Evolutionary conservation across 2,113 vertebrate species (phyloP).

Genomic region (Candoia aspera): DNA sequence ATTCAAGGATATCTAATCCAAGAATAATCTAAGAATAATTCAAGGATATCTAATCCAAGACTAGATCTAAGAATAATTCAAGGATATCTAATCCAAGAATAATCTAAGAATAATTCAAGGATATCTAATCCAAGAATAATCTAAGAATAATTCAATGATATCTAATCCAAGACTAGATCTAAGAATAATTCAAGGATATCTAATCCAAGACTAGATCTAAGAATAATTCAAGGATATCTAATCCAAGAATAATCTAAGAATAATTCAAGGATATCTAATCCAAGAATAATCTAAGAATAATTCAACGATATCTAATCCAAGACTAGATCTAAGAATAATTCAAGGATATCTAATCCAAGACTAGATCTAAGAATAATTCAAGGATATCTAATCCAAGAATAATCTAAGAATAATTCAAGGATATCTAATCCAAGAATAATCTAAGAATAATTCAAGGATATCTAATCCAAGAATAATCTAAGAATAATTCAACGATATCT

Average conservation of each 20-base stretch:
- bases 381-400: neutral
- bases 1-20: neutral
- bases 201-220: neutral
- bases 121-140: neutral
- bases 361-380: too few species aligned
- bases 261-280: neutral
- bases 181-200: neutral
- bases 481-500: neutral
- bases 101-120: neutral
- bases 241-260: neutral
- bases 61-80: too few species aligned
- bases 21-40: neutral
- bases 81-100: neutral
- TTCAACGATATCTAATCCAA: neutral
- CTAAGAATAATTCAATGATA: neutral
- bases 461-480: neutral
- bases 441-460: neutral
- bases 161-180: neutral
- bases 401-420: neutral
- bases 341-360: neutral
- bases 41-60: neutral
- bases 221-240: neutral
- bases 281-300: neutral
- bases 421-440: neutral
- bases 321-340: neutral